Conservation (phyloP, 2,888 invertebrate species). For the Agapostemon virescens region DNA sequence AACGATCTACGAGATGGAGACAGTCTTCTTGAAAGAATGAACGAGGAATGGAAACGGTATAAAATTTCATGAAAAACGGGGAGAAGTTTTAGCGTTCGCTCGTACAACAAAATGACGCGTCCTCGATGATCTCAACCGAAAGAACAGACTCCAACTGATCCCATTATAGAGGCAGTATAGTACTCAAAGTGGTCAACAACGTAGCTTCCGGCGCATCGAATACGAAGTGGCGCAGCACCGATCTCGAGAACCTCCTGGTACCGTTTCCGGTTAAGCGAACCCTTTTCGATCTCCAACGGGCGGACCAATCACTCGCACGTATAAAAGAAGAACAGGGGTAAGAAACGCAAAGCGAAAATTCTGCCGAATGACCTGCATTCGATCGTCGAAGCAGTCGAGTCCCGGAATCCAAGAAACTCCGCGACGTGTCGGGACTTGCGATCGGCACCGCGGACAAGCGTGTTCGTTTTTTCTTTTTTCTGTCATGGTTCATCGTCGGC, state of each 20-base stretch:
- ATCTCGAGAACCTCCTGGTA: neutral
- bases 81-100: neutral
- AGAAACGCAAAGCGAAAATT: conserved; percentile 35
- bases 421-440: conserved; percentile 11
- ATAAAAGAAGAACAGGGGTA: conserved; percentile 30
- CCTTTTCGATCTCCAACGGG: conserved; percentile 15
- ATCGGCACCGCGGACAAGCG: conserved; percentile 14
- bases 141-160: neutral
- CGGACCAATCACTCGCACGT: neutral
- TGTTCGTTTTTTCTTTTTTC: neutral
- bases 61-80: neutral
- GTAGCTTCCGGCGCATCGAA: neutral
- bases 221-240: neutral
- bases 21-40: neutral
- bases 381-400: conserved; percentile 45
- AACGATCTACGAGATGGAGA: neutral
- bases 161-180: conserved; percentile 9
- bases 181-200: conserved; percentile 7
- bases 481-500: conserved; percentile 35
- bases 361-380: conserved; percentile 64
- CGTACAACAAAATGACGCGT: neutral
- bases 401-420: conserved; percentile 21
- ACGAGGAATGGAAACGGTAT: neutral
- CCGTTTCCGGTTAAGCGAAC: neutral
- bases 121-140: neutral